Evolutionary conservation across 2,113 vertebrate species (phyloP), one percentile per base, ranked within the genome.

Genomic region (Meleagris gallopavo): DNA sequence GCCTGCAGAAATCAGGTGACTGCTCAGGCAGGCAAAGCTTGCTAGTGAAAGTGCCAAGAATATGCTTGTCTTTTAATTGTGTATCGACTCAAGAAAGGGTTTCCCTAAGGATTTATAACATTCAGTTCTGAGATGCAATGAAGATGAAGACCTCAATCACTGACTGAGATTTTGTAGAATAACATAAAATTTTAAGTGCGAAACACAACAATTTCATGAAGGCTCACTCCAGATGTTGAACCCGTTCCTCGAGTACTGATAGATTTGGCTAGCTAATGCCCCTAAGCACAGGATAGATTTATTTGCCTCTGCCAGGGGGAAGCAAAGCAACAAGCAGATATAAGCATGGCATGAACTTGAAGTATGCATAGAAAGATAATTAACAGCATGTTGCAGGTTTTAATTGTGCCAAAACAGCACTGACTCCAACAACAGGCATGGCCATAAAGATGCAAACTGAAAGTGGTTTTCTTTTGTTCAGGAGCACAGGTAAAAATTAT

Each of bases 311-410:
- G 12, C 12, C 9, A 77, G 32, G 30, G 50, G 24, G 50, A 94
- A 82, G 86, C 27, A 62, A 84, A 79, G 8, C 36, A 71, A 46
- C 8, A 45, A 64, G 19, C 36, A 77, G 36, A 15, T 22, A 7
- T 2, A 8, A 5, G 3, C 13, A 2, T 27, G 24, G 61, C 43
- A 69, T 0, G 1, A 57, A 65, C 12, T 43, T 83, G 13, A 11
- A 70, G 50, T 13, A 41, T 18, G 62, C 40, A 18, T 2, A 5
- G n/a, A 52, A 86, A 76, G 9, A 70, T 13, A 91, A 89, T n/a
- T 73, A 90, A 38, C 15, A 61, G 36, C 36, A 50, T 4, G 1
- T 13, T 6, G 38, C 7, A 45, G 19, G 5, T 21, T 13, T 9
- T 54, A 46, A 8, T 70, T 25, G 10, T 27, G 48, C 21, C 48